These are phyloP conservation scores for Natrix natrix DNA, from an alignment of 2,797 vertebrate species.

Conservation along the genomic window DNA sequence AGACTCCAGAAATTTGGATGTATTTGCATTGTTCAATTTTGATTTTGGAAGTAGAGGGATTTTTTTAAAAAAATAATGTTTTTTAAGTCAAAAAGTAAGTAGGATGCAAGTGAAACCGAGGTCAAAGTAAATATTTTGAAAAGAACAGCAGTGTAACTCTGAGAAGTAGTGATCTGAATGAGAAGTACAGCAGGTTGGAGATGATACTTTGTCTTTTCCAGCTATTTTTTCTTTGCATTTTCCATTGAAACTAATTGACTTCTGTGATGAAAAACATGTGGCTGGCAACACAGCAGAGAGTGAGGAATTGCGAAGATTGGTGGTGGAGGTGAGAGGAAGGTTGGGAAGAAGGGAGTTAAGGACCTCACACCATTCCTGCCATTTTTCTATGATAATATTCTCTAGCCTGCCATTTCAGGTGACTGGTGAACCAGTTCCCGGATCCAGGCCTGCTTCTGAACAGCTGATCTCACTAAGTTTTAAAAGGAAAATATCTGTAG, in stretches of 20 bases:
- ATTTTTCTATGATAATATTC: not conserved
- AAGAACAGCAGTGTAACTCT: not conserved
- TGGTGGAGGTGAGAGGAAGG: not conserved
- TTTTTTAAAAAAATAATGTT: not conserved
- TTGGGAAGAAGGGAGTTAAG: not conserved
- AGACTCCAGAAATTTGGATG: not conserved
- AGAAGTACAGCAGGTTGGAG: not conserved
- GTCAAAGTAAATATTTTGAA: not conserved
- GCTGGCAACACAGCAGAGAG: not conserved
- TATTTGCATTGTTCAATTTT: not conserved
- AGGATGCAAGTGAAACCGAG: not conserved
- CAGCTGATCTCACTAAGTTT: not conserved
- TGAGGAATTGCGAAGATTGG: not conserved
- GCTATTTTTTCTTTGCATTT: not conserved
- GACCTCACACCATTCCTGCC: not conserved
- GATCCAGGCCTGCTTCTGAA: not conserved
- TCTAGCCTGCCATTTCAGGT: not conserved
- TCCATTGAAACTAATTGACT: not conserved
- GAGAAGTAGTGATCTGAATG: not conserved
- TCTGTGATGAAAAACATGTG: not conserved
- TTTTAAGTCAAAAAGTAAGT: not conserved
- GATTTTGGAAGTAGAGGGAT: not conserved
- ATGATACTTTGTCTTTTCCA: not conserved
- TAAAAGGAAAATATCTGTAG: not conserved
- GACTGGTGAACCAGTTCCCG: not conserved